Base-by-base conservation (phyloP, 2,113 vertebrate species). In the Microtus richardsoni region DNA sequence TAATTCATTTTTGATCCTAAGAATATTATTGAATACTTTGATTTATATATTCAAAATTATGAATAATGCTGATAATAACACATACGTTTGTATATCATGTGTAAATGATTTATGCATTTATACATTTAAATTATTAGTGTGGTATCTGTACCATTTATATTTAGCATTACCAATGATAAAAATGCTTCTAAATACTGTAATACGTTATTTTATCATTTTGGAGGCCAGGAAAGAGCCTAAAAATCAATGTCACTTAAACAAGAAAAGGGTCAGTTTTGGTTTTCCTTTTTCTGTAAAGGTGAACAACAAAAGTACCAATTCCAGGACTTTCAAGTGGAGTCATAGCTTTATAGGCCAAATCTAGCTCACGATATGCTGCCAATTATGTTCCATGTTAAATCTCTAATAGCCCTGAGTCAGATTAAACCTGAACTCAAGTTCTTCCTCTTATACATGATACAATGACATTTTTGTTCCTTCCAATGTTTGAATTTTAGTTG, bases 131-230 rank as follows among this genome's bases (percentile, higher is more conserved):
- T 91, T 68, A 84, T 14, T 44, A 71, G 24, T 2, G 39, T 5
- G 22, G 9, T 3, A 11, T 70, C 58, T 79, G 60, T 22, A 62
- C 3, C 24, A 85, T 94, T 85, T 91, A 66, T 85, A 83, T 75
- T 91, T 86, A 96, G 28, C 41, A 44, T 84, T 71, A 33, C 14
- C 62, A 10, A 85, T 91, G 68, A 70, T 82, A 92, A 89, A 89
- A 83, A 74, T 82, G n/a, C 10, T 78, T 33, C 62, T 73, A 60
- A 64, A 62, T 80, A 91, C n/a, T 73, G 64, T 28, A 21, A 44
- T 71, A 2, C 44, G 3, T 79, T 95, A 64, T 64, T 62, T 62
- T 17, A 62, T 5, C 14, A 62, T 41, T 83, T 14, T 62, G 13
- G 58, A 24, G 24, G 7, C 7, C 24, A 10, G 58, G 28, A 54